Evolutionary conservation across 2,113 vertebrate genomes (phyloP), one percentile per base, ranked within the genome.

Genomic region (Hippocampus abdominalis): DNA sequence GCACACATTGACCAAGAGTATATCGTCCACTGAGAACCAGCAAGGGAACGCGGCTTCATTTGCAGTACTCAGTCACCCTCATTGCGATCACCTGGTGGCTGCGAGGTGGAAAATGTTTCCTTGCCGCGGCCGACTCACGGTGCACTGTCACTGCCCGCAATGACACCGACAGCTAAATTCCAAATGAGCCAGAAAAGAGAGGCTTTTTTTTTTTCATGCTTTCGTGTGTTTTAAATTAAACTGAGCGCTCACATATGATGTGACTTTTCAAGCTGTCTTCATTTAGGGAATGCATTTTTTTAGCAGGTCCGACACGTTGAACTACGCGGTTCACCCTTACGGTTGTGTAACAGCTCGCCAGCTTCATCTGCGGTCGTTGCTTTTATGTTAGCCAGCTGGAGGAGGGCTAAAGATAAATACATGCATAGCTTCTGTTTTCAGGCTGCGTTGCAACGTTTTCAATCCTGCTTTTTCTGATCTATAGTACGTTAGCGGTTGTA

Each of bases 341-440:
- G 25, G n/a, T 59, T 64, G n/a, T 53, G 16, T 53, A 75, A 66
- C 69, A 44, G 49, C 29, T 21, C 11, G 32, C 18, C 51, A 48
- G 61, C 25, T 42, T 61, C 42, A 54, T 20, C 61, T 70, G 8
- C 23, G 44, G 72, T 60, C 62, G 69, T 66, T 75, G 46, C 32
- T 71, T 77, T 57, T 71, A 75, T 62, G 59, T 75, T 51, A 56
- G 57, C 66, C 4, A 63, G 21, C 57, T 64, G 36, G 56, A 73
- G 21, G 70, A 81, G 78, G 53, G 9, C 0, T 59, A 13, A 59
- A 80, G 73, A 72, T 44, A 62, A 64, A 74, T 72, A 40, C 71
- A 44, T 6, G 15, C 16, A 57, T 64, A 69, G 68, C 64, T 77
- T 69, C 68, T 77, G 48, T 70, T 76, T 76, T 66, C 71, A 61